phyloP scores from a whole-genome alignment of 2,113 vertebrate genomes.

The Benitochromis conjunctus region DNA sequence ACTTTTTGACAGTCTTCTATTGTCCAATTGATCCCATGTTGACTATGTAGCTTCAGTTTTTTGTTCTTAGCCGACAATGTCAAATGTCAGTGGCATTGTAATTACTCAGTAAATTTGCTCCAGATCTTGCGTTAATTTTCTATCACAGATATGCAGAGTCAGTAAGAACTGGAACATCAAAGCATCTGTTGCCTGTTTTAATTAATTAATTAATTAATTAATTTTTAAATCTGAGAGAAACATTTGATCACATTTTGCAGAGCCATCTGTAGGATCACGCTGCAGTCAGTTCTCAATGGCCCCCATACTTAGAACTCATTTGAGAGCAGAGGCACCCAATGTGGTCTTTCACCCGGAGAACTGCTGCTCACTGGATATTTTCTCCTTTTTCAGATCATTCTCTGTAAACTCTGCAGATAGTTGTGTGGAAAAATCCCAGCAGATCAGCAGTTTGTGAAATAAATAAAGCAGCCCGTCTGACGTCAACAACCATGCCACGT shows the following conservation, averaged over 20 bases:
- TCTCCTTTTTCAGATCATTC: not conserved
- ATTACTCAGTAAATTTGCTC: not conserved
- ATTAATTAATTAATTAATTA: not conserved
- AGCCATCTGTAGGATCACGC: not conserved
- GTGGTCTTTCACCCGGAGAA: not conserved
- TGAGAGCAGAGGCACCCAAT: not conserved
- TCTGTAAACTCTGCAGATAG: not conserved
- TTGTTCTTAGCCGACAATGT: not conserved
- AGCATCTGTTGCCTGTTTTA: not conserved
- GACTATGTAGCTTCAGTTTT: not conserved
- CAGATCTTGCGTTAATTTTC: too few species aligned
- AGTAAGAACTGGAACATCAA: not conserved
- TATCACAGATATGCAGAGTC: too few species aligned
- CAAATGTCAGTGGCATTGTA: not conserved
- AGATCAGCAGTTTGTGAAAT: not conserved
- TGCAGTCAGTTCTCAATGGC: not conserved
- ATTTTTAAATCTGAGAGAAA: not conserved
- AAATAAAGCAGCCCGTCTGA: not conserved
- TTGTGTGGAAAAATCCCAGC: not conserved
- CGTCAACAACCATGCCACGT: not conserved
- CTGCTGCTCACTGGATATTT: not conserved
- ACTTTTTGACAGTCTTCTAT: too few species aligned
- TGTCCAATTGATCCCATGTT: not conserved
- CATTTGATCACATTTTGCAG: not conserved
- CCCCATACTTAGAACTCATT: not conserved